Conservation (phyloP, 2,888 invertebrate genomes). For the Caenorhabditis macrosperma region DNA sequence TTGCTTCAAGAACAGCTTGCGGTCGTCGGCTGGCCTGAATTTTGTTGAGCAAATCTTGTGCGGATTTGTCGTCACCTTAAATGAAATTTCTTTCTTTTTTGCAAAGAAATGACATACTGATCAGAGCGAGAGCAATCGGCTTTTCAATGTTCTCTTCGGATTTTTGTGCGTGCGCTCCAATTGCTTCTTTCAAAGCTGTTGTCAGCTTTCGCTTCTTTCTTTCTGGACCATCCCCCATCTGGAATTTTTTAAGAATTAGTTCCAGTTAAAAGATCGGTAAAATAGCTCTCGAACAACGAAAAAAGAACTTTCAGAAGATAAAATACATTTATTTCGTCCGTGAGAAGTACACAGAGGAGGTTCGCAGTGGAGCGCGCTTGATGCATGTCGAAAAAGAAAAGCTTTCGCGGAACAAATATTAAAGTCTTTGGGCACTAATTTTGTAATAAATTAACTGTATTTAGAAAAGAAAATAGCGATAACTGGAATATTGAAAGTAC, state of each 20-base stretch:
- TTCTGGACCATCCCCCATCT: slow-evolving; percentile 47
- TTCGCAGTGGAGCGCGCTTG: slow-evolving; percentile 10
- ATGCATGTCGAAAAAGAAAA: neutral
- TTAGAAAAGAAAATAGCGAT: too few relatives aligned
- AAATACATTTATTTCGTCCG: slow-evolving; percentile 1
- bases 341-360: slow-evolving; percentile 1
- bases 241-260: neutral
- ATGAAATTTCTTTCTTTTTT: neutral
- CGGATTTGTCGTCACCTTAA: slow-evolving; percentile 45
- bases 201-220: slow-evolving; percentile 43
- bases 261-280: neutral
- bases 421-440: too few relatives aligned
- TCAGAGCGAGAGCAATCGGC: slow-evolving; percentile 45
- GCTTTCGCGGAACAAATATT: neutral
- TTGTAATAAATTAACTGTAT: neutral
- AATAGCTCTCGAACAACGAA: neutral
- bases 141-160: slow-evolving; percentile 52
- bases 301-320: neutral
- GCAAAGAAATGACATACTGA: slow-evolving; percentile 13
- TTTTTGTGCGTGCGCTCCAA: slow-evolving; percentile 47
- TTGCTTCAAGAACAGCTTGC: slow-evolving; percentile 28
- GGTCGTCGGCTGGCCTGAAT: slow-evolving; percentile 44
- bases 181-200: slow-evolving; percentile 44
- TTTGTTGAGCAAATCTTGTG: slow-evolving; percentile 40
- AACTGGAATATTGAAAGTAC: too few relatives aligned